phyloP scores from a whole-genome alignment of 2,797 vertebrate genomes.

The Platalea minor region DNA sequence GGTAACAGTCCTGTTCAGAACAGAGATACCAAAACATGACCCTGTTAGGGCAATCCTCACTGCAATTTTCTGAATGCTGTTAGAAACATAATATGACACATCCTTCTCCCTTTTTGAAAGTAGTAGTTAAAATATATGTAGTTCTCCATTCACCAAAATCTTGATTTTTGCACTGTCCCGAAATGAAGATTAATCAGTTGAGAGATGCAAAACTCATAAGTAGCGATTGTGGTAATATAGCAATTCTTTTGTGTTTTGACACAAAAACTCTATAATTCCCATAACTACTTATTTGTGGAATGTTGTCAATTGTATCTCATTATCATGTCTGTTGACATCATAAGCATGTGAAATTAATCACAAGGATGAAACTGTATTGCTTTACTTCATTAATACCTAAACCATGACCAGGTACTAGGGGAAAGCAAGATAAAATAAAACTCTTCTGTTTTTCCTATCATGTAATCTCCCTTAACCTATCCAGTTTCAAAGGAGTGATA shows the following conservation, averaged over 20 bases:
- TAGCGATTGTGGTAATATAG: fast-evolving
- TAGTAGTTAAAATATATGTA: not conserved
- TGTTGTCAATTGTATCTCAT: not conserved
- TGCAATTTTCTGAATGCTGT: not conserved
- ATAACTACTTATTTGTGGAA: not conserved
- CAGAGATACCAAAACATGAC: not conserved
- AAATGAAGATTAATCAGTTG: not conserved
- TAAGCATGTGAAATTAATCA: not conserved
- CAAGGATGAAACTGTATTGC: not conserved
- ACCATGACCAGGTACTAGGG: not conserved
- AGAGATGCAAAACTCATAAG: not conserved
- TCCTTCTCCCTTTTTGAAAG: not conserved
- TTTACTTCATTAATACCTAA: not conserved
- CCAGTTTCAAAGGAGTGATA: not conserved
- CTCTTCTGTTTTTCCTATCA: not conserved
- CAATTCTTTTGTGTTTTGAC: not conserved
- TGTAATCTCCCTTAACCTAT: not conserved
- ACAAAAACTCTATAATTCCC: not conserved
- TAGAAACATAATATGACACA: not conserved
- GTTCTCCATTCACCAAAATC: not conserved
- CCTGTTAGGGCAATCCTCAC: not conserved
- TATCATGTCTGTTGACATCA: not conserved
- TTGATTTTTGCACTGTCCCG: not conserved
- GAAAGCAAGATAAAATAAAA: not conserved
- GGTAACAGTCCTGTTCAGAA: not conserved